phyloP scores from a whole-genome alignment of 2,888 invertebrate genomes.

The Polydrusus pterygomalis region DNA sequence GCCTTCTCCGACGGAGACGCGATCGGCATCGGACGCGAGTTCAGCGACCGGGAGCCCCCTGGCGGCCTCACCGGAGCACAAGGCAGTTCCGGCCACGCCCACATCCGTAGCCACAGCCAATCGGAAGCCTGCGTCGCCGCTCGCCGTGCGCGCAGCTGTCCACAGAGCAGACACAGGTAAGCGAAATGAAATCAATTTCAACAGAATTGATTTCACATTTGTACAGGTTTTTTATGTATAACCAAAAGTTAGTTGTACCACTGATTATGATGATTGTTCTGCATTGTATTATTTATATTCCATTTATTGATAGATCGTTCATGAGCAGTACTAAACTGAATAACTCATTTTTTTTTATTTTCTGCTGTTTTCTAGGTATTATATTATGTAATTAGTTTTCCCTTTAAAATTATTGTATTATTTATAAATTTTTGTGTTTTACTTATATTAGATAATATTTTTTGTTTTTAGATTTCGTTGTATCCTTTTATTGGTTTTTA shows the following conservation, averaged over 20 bases:
- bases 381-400: not conserved
- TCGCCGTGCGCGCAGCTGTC: constrained; percentile 74
- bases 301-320: not conserved
- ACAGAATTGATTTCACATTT: no score
- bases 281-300: no score
- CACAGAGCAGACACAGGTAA: constrained; percentile 73
- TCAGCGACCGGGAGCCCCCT: constrained; percentile 72
- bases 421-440: not conserved
- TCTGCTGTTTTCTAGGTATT: not conserved
- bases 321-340: no score
- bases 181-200: not conserved
- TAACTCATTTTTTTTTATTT: no score
- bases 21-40: constrained; percentile 70
- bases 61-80: constrained; percentile 59
- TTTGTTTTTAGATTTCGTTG: not conserved
- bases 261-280: no score
- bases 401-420: not conserved
- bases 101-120: constrained; percentile 53
- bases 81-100: constrained; percentile 41
- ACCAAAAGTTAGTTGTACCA: no score
- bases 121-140: constrained; percentile 68
- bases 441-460: not conserved
- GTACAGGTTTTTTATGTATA: no score
- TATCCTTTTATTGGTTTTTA: not conserved
- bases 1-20: constrained; percentile 70